These are phyloP conservation scores for Epinotia ramella DNA, from an alignment of 2,888 invertebrate genomes.

Conservation along the genomic window DNA sequence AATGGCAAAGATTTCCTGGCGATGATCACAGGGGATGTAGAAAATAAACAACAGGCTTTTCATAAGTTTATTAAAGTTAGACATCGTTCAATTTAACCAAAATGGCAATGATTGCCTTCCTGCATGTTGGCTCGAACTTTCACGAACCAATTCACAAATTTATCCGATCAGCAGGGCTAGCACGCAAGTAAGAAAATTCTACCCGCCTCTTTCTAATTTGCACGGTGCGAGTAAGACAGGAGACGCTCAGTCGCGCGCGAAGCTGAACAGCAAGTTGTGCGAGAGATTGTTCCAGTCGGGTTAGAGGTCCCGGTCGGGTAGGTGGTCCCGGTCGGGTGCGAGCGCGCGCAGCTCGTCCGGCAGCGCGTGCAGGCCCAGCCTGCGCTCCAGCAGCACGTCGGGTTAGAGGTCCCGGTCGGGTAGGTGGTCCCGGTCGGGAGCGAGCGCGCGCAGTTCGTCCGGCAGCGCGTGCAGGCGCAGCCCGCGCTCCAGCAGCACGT, in stretches of 20 bases:
- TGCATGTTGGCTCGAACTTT: neutral
- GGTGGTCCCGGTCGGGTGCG: conserved; percentile 21
- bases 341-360: conserved; percentile 88
- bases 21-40: too few species aligned
- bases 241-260: too few species aligned
- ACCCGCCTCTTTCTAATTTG: too few species aligned
- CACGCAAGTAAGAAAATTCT: too few species aligned
- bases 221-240: too few species aligned
- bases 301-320: neutral
- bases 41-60: neutral
- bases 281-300: neutral
- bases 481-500: too few species aligned
- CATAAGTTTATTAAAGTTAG: neutral
- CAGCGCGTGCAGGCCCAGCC: conserved; percentile 90
- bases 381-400: too few species aligned
- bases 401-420: too few species aligned
- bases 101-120: neutral
- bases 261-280: too few species aligned
- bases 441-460: conserved; percentile 87
- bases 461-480: conserved; percentile 90
- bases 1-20: neutral
- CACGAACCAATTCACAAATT: neutral
- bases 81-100: neutral
- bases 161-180: too few species aligned
- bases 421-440: conserved; percentile 15